These are phyloP conservation scores for Coendou prehensilis DNA, from an alignment of 2,797 vertebrate genomes.

Conservation along the genomic window DNA sequence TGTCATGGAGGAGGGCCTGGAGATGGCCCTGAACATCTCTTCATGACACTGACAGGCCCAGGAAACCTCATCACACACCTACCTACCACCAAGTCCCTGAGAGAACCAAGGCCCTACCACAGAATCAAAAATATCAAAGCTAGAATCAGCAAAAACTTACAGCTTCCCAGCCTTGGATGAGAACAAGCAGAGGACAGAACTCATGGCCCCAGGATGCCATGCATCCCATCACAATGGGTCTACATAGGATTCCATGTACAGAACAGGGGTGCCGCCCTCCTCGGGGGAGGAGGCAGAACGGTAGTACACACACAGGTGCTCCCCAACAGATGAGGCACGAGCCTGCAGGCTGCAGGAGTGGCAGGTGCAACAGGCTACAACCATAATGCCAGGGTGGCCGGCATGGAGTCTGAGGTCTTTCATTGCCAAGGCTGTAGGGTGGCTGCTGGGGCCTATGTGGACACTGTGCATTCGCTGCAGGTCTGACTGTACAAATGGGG, in stretches of 20 bases:
- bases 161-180: not conserved
- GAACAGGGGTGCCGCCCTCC: not conserved
- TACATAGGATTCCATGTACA: not conserved
- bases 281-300: not conserved
- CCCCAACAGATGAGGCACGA: not conserved
- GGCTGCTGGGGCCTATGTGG: not conserved
- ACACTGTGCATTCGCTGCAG: not conserved
- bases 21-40: not conserved
- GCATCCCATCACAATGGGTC: not conserved
- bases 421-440: too few relatives aligned
- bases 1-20: not conserved
- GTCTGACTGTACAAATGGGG: too few relatives aligned
- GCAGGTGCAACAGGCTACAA: not conserved
- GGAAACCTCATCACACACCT: not conserved
- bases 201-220: fast-evolving
- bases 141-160: not conserved
- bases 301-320: not conserved
- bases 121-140: not conserved
- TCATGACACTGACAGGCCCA: not conserved
- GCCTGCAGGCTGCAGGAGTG: not conserved
- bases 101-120: not conserved
- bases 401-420: not conserved
- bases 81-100: too few relatives aligned
- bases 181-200: not conserved
- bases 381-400: too few relatives aligned